phyloP scores from a whole-genome alignment of 2,113 vertebrate species.

The Heterocephalus glaber region DNA sequence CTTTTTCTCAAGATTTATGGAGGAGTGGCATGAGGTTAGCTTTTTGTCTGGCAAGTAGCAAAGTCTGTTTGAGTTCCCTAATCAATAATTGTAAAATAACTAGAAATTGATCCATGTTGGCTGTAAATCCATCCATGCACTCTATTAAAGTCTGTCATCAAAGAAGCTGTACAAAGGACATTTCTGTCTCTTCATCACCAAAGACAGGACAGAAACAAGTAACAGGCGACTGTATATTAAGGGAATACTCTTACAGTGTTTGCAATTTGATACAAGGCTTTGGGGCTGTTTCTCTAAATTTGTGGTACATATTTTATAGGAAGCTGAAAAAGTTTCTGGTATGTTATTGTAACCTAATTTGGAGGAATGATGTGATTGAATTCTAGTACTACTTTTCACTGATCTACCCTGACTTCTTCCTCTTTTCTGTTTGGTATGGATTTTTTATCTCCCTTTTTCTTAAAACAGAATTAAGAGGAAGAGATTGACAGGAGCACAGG shows the following conservation, averaged over 20 bases:
- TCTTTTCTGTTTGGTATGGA: neutral
- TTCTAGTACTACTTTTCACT: neutral
- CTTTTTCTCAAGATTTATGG: constrained; percentile 15
- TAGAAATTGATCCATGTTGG: constrained; percentile 33
- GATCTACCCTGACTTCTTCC: neutral
- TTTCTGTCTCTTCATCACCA: neutral
- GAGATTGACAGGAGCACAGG: neutral
- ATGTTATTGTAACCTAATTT: neutral
- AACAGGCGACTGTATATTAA: neutral
- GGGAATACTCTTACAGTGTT: neutral
- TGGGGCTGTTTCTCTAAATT: neutral
- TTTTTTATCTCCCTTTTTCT: neutral
- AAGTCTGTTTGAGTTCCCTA: constrained; percentile 41
- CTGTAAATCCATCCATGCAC: constrained; percentile 58
- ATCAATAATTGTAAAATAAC: constrained; percentile 66
- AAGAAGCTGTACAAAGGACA: neutral
- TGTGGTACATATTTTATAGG: neutral
- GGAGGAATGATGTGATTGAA: neutral
- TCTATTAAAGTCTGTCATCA: constrained; percentile 49
- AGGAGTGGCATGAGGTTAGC: neutral
- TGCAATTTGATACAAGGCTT: neutral
- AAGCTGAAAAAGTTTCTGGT: neutral
- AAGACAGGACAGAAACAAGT: neutral
- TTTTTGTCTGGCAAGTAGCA: constrained; percentile 28
- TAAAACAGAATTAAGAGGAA: neutral